phyloP scores from a whole-genome alignment of 2,888 invertebrate genomes.

The Cistogaster globosa region DNA sequence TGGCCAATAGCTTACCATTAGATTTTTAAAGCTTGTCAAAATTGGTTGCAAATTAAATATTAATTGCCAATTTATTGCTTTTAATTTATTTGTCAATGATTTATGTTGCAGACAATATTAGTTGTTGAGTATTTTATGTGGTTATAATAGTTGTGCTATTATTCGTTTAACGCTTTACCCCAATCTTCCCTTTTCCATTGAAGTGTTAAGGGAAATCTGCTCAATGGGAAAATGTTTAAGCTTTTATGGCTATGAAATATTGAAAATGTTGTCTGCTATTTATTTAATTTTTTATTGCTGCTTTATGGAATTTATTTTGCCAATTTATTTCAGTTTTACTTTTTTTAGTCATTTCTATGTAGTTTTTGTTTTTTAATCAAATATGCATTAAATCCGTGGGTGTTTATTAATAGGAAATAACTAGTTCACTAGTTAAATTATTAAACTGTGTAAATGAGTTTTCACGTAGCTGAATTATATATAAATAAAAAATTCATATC shows the following conservation, averaged over 20 bases:
- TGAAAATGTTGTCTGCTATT: background rate
- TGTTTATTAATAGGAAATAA: conserved; percentile 65
- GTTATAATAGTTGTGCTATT: conserved; percentile 24
- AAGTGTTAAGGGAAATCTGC: background rate
- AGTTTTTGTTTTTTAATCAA: conserved; percentile 51
- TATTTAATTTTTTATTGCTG: background rate
- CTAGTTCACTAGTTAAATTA: conserved; percentile 17
- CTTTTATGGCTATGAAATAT: background rate
- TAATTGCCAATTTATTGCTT: conserved; percentile 80
- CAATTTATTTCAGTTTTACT: conserved; percentile 19
- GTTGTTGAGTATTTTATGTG: conserved; percentile 43
- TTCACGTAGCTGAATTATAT: conserved; percentile 30
- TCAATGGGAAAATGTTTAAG: background rate
- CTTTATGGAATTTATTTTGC: conserved; percentile 50
- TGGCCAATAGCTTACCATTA: conserved; percentile 57
- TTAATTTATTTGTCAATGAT: conserved; percentile 79
- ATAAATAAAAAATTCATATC: too few species aligned
- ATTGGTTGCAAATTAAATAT: conserved; percentile 78
- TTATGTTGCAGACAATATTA: conserved; percentile 73
- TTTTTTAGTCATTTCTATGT: conserved; percentile 23
- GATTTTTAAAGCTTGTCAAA: conserved; percentile 69
- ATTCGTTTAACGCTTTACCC: background rate
- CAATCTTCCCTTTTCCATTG: background rate
- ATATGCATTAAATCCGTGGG: conserved; percentile 52
- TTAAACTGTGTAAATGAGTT: conserved; percentile 19